These are phyloP conservation scores for Triplophysa yarkandensis DNA, from an alignment of 2,797 vertebrate species.

Conservation along the genomic window DNA sequence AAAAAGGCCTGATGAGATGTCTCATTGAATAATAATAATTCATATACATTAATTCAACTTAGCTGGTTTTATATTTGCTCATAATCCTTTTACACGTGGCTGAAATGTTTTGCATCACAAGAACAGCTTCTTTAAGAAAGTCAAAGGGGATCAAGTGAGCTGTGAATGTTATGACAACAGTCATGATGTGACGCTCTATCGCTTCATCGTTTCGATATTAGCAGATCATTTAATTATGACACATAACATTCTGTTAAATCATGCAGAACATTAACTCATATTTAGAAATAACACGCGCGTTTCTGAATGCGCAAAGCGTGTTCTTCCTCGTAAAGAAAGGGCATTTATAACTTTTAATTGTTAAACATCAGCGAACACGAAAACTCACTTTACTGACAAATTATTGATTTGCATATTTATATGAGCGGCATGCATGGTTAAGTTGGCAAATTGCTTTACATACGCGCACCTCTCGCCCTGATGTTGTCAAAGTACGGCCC, in stretches of 20 bases:
- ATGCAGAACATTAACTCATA: neutral
- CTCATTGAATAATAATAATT: neutral
- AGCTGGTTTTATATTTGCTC: neutral
- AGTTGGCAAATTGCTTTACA: constrained; percentile 21
- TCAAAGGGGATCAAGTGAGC: neutral
- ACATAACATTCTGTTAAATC: constrained; percentile 8
- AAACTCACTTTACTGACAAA: constrained; percentile 25
- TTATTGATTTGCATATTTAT: constrained; percentile 40
- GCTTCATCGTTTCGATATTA: neutral
- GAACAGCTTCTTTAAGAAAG: neutral
- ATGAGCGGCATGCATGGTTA: constrained; percentile 28
- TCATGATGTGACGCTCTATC: neutral
- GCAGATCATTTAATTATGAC: constrained; percentile 9
- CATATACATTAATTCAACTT: neutral
- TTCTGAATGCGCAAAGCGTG: neutral
- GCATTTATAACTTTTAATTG: constrained; percentile 12
- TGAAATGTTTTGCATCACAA: neutral
- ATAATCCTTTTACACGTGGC: neutral
- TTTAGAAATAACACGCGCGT: neutral
- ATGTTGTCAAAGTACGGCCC: constrained; percentile 24
- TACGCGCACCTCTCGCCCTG: constrained; percentile 7
- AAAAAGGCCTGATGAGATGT: neutral
- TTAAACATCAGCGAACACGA: constrained; percentile 9
- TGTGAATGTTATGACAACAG: neutral
- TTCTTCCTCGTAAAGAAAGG: neutral